Evolutionary conservation across 1,140 invertebrate genomes (phyloP).

Genomic region (Nixonia krombeini): DNA sequence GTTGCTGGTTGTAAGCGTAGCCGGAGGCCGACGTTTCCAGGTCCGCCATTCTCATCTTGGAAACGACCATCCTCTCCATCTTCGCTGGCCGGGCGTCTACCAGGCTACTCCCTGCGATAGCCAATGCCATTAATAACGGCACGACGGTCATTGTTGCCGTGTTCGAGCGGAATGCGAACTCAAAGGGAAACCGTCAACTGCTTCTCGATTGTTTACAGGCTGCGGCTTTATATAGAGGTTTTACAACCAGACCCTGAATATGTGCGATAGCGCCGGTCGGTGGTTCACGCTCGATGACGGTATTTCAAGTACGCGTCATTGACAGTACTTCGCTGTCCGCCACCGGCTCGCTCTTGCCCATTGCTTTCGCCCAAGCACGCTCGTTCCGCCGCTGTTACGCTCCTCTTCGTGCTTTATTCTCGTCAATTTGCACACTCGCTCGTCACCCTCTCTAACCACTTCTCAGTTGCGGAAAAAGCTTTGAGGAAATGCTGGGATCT

Average conservation of each 20-base stretch:
- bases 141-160: constrained; percentile 4
- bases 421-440: too few species aligned
- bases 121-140: not conserved
- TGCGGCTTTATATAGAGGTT: constrained; percentile 45
- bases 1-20: constrained; percentile 62
- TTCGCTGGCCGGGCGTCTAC: constrained; percentile 6
- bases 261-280: constrained; percentile 42
- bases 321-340: constrained; percentile 37
- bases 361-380: too few species aligned
- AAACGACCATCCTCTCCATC: constrained; percentile 51
- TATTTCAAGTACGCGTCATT: constrained; percentile 58
- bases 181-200: constrained; percentile 25
- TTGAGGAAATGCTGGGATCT: too few species aligned
- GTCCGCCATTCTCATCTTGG: constrained; percentile 60
- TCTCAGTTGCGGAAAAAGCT: too few species aligned
- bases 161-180: not conserved
- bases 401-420: too few species aligned
- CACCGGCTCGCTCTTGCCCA: too few species aligned
- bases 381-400: too few species aligned
- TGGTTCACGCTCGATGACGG: constrained; percentile 49
- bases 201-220: constrained; percentile 9
- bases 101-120: not conserved
- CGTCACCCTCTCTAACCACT: too few species aligned
- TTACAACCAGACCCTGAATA: constrained; percentile 51
- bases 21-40: constrained; percentile 59